Conservation (phyloP, 2,888 invertebrate genomes). For the Rhagium mordax region DNA sequence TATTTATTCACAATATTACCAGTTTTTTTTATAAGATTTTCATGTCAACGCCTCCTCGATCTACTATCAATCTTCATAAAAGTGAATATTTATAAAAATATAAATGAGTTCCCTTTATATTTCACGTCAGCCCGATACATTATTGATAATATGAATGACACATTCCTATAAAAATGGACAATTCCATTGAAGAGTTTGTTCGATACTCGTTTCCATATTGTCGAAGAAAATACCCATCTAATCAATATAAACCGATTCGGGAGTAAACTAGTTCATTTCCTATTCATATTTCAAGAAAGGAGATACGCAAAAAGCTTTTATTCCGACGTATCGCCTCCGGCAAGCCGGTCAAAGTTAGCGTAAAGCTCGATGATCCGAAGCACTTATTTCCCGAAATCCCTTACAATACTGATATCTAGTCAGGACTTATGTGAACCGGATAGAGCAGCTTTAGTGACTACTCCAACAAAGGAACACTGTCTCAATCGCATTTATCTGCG, state of each 20-base stretch:
- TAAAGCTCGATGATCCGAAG: constrained; percentile 41
- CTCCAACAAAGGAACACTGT: not conserved
- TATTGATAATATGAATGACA: constrained; percentile 9
- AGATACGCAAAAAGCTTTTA: constrained; percentile 47
- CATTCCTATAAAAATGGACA: constrained; percentile 3
- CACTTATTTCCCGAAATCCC: constrained; percentile 42
- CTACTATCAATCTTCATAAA: not conserved
- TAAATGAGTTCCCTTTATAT: not conserved
- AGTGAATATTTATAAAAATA: not conserved
- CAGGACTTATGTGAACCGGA: constrained; percentile 49
- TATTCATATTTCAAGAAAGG: constrained; percentile 53
- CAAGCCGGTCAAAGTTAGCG: constrained; percentile 45
- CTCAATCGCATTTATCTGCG: constrained; percentile 13
- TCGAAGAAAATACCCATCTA: not conserved
- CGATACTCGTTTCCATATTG: constrained; percentile 6
- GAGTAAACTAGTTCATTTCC: constrained; percentile 54
- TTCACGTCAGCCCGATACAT: not conserved
- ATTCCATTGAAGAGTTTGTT: constrained; percentile 21
- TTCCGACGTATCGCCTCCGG: constrained; percentile 43
- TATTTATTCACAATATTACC: not conserved
- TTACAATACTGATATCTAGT: constrained; percentile 50
- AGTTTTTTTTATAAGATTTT: not conserved
- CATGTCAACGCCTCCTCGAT: not conserved
- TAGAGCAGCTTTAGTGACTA: constrained; percentile 28
- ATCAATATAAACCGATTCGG: constrained; percentile 35